Percentiles rank a stretch among this genome's conserved stretches.
phyloP scores from a whole-genome alignment of 2,888 invertebrate genomes.

The Cheilosia vernalis region DNA sequence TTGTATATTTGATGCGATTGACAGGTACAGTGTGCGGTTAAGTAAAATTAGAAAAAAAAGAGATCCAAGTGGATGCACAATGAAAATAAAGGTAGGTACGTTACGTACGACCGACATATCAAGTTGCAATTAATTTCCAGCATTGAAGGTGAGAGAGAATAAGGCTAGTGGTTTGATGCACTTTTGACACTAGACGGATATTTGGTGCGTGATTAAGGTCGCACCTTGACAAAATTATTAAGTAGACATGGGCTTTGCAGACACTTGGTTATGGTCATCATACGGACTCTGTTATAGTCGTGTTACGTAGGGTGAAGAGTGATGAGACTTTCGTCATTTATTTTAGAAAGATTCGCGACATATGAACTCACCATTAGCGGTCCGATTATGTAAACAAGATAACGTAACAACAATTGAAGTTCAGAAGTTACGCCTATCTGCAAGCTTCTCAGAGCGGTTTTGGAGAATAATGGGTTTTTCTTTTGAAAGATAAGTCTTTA shows the following conservation, averaged over 20 bases:
- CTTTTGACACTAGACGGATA: background rate
- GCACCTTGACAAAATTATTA: background rate
- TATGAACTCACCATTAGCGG: too few species aligned
- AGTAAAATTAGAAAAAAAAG: background rate
- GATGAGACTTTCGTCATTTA: too few species aligned
- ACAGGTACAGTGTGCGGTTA: constrained; percentile 28
- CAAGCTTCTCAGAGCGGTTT: too few species aligned
- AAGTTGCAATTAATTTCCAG: constrained; percentile 10
- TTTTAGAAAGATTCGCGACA: too few species aligned
- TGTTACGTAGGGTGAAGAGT: too few species aligned
- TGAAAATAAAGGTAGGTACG: background rate
- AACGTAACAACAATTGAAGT: too few species aligned
- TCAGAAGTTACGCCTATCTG: too few species aligned
- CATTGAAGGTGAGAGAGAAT: constrained; percentile 18
- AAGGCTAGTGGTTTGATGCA: background rate
- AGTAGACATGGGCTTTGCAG: background rate
- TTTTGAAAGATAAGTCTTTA: too few species aligned
- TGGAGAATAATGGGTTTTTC: too few species aligned
- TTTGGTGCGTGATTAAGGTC: background rate
- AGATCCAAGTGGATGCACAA: constrained; percentile 15
- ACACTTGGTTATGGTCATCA: background rate
- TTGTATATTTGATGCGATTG: constrained; percentile 17
- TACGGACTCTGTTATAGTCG: too few species aligned
- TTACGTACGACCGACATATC: constrained; percentile 20
- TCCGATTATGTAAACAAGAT: too few species aligned